Evolutionary conservation across 2,113 vertebrate genomes (phyloP), one percentile per base, ranked within the genome.

Genomic region (Carassius gibelio): DNA sequence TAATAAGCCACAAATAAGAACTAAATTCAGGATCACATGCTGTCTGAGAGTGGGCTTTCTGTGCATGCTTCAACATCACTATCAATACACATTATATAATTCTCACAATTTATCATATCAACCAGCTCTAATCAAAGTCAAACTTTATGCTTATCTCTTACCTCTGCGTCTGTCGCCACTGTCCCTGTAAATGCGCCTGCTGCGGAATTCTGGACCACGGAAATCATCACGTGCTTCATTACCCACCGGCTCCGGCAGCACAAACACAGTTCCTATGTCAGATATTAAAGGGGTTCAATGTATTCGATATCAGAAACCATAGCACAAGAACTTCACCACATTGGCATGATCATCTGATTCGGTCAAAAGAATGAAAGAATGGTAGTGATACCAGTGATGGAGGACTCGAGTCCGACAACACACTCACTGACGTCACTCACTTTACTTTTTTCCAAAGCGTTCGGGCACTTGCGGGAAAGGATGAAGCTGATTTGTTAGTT

Each of bases 161-260:
- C 97, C 97, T 96, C 95, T 94, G 88, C 97, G 96, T 94, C 96
- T 97, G 92, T 96, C 97, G 85, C 95, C 91, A 91, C 94, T 90
- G 30, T 97, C 96, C 90, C 94, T 96, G 92, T 92, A 90, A 91
- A 95, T 93, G 92, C 93, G 93, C 13, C 96, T 95, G 90, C 94
- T 97, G 90, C 97, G 96, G 94, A 99, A 99, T 94, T 99, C 98
- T 80, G 98, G 98, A 91, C 98, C 98, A 94, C 98, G 97, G 94
- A 99, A 99, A 91, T 98, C 97, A 95, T 99, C 98, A 95, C 97
- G 96, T 88, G 95, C 95, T 93, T 97, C 96, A 91, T 96, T 96
- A 91, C 95, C 94, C 89, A 97, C 98, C 88, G 98, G 95, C 93
- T 99, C 97, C 90, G 98, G 98, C 83, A 96, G 95, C 92, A 99